Evolutionary conservation across 1,140 invertebrate genomes (phyloP).

Genomic region (Heliothis subflexa): DNA sequence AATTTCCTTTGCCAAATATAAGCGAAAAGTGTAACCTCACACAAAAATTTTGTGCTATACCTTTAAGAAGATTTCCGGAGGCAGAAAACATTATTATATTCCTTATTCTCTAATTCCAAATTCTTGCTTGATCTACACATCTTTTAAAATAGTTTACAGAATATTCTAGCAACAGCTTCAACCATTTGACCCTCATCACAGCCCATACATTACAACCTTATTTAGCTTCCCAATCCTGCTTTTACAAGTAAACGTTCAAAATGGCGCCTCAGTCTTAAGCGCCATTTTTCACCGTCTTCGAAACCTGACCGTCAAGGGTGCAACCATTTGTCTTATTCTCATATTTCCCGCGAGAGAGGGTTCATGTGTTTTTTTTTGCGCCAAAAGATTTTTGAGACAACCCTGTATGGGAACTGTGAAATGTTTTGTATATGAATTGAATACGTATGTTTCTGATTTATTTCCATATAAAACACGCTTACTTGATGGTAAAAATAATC

Average conservation of each 20-base stretch:
- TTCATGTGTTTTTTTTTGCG: slow-evolving; percentile 21
- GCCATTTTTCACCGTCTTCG: slow-evolving; percentile 33
- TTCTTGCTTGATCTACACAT: no score
- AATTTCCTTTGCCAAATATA: no score
- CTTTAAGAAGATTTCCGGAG: no score
- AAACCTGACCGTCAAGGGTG: slow-evolving; percentile 28
- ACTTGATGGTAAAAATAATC: not conserved
- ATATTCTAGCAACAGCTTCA: no score
- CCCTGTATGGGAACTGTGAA: slow-evolving; percentile 4
- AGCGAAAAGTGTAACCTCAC: no score
- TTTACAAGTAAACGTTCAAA: slow-evolving; percentile 30
- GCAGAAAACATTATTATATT: no score
- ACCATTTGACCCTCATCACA: not conserved
- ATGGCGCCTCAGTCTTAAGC: not conserved
- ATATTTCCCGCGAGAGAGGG: slow-evolving; percentile 40
- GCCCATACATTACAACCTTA: slow-evolving; percentile 3
- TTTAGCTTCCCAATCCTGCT: slow-evolving; percentile 13
- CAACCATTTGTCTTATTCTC: slow-evolving; percentile 42
- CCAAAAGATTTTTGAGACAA: slow-evolving; percentile 33
- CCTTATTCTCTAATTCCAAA: no score
- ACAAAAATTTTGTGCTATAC: no score
- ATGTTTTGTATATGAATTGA: not conserved
- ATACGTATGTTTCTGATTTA: no score
- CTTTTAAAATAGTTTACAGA: no score
- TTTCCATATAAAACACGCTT: not conserved